Evolutionary conservation across 1,140 invertebrate species (phyloP).

Genomic region (Drosophila auraria): DNA sequence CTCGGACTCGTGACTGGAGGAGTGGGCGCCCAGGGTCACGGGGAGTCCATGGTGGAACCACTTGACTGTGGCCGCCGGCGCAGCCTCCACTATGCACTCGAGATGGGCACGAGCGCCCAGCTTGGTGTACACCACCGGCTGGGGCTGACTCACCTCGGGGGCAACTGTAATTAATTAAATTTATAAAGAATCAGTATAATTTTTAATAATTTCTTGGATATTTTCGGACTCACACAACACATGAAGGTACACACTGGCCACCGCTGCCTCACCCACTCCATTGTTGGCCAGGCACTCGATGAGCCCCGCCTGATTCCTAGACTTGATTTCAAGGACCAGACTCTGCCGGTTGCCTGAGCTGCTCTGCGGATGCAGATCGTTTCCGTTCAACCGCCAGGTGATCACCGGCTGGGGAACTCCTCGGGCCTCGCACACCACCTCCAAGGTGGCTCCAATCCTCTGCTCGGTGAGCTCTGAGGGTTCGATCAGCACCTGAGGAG

Average conservation of each 20-base stretch:
- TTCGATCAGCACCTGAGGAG: constrained; percentile 88
- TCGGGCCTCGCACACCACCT: constrained; percentile 88
- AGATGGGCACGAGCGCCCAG: constrained; percentile 89
- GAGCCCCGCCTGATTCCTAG: constrained; percentile 88
- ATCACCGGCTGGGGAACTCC: constrained; percentile 90
- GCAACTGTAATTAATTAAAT: constrained; percentile 86
- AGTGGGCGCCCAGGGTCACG: constrained; percentile 87
- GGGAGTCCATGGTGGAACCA: constrained; percentile 87
- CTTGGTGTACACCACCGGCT: constrained; percentile 90
- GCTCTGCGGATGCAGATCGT: constrained; percentile 86
- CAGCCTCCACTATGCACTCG: constrained; percentile 89
- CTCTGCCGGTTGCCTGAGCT: constrained; percentile 87
- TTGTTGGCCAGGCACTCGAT: constrained; percentile 91
- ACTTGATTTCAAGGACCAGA: constrained; percentile 89
- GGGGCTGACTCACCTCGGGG: constrained; percentile 88
- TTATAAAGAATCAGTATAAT: background rate
- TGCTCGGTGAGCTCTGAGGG: constrained; percentile 90
- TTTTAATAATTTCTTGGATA: background rate
- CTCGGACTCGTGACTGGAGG: constrained; percentile 85
- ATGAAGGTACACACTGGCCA: constrained; percentile 87
- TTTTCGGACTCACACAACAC: constrained; percentile 87
- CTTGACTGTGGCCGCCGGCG: constrained; percentile 88
- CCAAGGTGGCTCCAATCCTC: constrained; percentile 89
- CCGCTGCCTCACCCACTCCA: constrained; percentile 90
- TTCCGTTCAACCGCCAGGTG: constrained; percentile 88